Evolutionary conservation across 2,113 vertebrate genomes (phyloP), one percentile per base, ranked within the genome.

Genomic region (Mola mola): DNA sequence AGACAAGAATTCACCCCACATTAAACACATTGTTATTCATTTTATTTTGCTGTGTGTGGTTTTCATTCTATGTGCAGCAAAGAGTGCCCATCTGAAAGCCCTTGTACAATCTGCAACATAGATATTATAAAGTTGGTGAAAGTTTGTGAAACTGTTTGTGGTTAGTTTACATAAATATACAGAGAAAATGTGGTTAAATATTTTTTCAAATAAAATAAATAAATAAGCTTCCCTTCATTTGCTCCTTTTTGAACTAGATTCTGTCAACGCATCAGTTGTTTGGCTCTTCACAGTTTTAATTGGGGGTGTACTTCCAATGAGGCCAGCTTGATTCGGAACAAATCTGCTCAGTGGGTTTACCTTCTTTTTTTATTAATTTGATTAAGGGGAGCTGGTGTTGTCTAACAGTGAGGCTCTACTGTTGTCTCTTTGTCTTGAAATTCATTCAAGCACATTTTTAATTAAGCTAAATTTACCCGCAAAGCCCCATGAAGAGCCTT

Each of bases 311-410:
- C 47, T 50, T 82, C 75, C 48, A 74, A 57, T 66, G 43, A 74
- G 46, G 37, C 53, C 74, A 66, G 65, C 58, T 67, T 65, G 61
- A 75, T 66, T 62, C 44, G 25, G 74, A 69, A 72, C 64, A 46
- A 71, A 68, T 74, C 37, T 53, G 49, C 62, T 74, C 63, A 11
- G 53, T 50, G 60, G 49, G 44, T 84, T 75, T 67, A 77, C 66
- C 66, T 75, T 75, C 38, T 66, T 77, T n/a, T 29, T 72, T 77
- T 64, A 80, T 75, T 75, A 50, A 75, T 84, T 69, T 59, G 40
- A 71, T 61, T 74, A 47, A 60, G 8, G 25, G 49, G 42, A 36
- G 49, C 50, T 61, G 38, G 4, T 47, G 29, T 16, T 17, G 31
- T 67, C 60, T 82, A 66, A 51, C 66, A 61, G 16, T 28, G 2